These are phyloP conservation scores for Oryzias javanicus DNA, from an alignment of 2,113 vertebrate genomes.

Conservation along the genomic window DNA sequence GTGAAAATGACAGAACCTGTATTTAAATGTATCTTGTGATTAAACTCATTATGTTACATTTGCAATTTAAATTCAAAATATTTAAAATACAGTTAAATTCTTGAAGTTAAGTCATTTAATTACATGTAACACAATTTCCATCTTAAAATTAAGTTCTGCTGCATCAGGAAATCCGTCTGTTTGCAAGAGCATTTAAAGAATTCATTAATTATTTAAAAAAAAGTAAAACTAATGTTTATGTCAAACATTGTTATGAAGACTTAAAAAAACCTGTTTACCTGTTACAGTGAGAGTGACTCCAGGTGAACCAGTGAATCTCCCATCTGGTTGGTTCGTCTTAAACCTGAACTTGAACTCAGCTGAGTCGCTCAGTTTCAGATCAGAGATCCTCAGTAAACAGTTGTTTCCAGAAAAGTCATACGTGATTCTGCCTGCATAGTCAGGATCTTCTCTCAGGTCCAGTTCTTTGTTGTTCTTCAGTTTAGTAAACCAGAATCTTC, in stretches of 20 bases:
- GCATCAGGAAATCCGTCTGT: too few species aligned
- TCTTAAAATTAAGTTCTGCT: too few species aligned
- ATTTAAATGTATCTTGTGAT: too few species aligned
- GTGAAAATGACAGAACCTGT: too few species aligned
- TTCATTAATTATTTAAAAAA: not conserved
- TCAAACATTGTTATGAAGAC: not conserved
- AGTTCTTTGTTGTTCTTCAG: not conserved
- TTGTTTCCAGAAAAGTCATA: rapidly evolving
- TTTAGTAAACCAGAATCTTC: conserved; percentile 3
- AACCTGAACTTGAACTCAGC: conserved; percentile 28
- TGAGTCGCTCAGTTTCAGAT: conserved; percentile 31
- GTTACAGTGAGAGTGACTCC: conserved; percentile 21
- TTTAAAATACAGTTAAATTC: too few species aligned
- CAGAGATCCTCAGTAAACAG: conserved; percentile 18
- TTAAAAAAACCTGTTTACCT: conserved; percentile 8
- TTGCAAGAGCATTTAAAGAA: too few species aligned
- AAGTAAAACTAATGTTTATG: not conserved
- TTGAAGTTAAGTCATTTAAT: too few species aligned
- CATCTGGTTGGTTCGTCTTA: not conserved
- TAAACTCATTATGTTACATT: too few species aligned
- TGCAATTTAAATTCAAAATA: too few species aligned
- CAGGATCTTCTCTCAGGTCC: not conserved
- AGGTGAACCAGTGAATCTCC: not conserved
- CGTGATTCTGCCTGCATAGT: not conserved
- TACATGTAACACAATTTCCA: too few species aligned